Evolutionary conservation across 1,140 invertebrate genomes (phyloP).

Genomic region (Globodera rostochiensis): DNA sequence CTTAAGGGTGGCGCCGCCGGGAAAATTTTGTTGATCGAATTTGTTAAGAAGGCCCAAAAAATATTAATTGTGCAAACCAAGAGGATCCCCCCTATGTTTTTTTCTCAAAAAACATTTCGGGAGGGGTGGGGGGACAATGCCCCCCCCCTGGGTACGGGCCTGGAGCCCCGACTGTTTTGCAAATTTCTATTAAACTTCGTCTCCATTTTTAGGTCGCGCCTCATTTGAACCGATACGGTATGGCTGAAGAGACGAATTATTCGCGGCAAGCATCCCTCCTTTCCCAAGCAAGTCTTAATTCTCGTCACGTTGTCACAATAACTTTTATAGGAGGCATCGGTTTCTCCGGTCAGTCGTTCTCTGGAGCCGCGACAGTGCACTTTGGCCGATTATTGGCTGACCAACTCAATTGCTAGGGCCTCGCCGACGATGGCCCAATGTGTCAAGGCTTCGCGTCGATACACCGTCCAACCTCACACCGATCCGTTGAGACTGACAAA

Average conservation of each 20-base stretch:
- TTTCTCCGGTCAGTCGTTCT: conserved; percentile 63
- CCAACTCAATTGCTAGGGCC: conserved; percentile 89
- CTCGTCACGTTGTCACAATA: background rate
- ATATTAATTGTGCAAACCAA: no score
- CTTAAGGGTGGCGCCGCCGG: no score
- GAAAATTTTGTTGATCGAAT: no score
- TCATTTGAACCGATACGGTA: conserved; percentile 81
- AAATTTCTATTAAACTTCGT: no score
- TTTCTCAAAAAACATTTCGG: no score
- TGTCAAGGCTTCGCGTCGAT: conserved; percentile 41
- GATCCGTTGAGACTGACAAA: conserved; percentile 5
- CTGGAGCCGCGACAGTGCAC: conserved; percentile 71
- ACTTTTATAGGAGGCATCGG: background rate
- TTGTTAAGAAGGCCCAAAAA: no score
- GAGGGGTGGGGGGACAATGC: no score
- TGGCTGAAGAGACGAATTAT: conserved; percentile 81
- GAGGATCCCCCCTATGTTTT: no score
- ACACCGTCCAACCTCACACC: conserved; percentile 26
- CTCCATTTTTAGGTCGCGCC: conserved; percentile 74
- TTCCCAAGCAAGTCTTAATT: conserved; percentile 48
- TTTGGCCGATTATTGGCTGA: conserved; percentile 96
- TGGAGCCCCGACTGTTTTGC: no score
- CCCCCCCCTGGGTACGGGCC: no score
- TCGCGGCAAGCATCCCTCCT: conserved; percentile 77
- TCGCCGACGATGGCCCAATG: conserved; percentile 98